These are phyloP conservation scores for Psix sp. DNA, from an alignment of 1,140 invertebrate species.

Conservation along the genomic window DNA sequence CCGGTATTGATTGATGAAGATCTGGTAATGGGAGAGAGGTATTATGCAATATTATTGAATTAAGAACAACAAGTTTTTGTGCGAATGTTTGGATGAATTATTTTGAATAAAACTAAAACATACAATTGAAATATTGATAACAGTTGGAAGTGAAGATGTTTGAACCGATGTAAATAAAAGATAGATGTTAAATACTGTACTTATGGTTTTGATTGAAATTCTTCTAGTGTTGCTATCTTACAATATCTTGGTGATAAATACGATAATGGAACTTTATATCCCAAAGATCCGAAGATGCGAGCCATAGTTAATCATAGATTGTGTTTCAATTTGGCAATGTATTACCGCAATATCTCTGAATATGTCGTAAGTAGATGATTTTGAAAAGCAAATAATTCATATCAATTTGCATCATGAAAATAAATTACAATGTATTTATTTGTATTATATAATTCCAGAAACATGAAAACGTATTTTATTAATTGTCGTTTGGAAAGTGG, in stretches of 20 bases:
- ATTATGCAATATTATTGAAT: slow-evolving; percentile 20
- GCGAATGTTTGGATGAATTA: too few relatives aligned
- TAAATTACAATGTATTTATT: too few relatives aligned
- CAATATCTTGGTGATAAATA: slow-evolving; percentile 87
- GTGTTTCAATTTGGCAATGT: slow-evolving; percentile 85
- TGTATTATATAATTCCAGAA: too few relatives aligned
- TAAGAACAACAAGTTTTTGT: too few relatives aligned
- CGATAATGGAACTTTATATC: slow-evolving; percentile 82
- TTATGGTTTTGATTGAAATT: neutral
- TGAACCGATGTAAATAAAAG: too few relatives aligned
- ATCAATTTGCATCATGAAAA: slow-evolving; percentile 18
- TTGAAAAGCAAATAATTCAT: neutral
- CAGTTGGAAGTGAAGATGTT: too few relatives aligned
- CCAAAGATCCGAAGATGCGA: slow-evolving; percentile 80
- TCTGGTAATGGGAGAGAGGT: slow-evolving; percentile 84
- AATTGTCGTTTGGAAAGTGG: too few relatives aligned
- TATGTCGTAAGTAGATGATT: slow-evolving; percentile 78
- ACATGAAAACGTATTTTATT: too few relatives aligned
- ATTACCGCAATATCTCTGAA: slow-evolving; percentile 83
- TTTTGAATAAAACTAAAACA: too few relatives aligned
- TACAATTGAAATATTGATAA: too few relatives aligned
- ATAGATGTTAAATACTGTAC: neutral
- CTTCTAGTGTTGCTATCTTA: slow-evolving; percentile 82
- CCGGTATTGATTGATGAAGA: slow-evolving; percentile 85
- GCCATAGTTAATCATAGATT: slow-evolving; percentile 86